Percentiles rank a stretch among this genome's conserved stretches.
Evolutionary conservation across 2,797 vertebrate genomes (phyloP).

Genomic region (Danio choprae): DNA sequence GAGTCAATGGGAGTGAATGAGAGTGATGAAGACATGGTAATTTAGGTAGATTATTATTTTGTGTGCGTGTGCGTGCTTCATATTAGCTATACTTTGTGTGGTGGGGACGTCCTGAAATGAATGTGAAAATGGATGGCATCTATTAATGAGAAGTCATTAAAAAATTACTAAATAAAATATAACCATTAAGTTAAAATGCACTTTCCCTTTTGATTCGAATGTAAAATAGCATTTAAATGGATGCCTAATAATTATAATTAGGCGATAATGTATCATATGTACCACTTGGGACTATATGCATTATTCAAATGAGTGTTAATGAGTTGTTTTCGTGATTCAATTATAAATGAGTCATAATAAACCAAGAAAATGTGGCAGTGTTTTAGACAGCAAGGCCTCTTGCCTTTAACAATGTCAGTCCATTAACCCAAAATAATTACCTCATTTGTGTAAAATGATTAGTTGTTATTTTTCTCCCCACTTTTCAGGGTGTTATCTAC

Average conservation of each 20-base stretch:
- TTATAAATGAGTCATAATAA: slow-evolving; percentile 56
- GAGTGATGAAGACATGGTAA: slow-evolving; percentile 38
- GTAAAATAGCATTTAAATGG: slow-evolving; percentile 39
- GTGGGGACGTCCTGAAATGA: background rate
- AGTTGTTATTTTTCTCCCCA: slow-evolving; percentile 31
- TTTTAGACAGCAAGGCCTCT: slow-evolving; percentile 38
- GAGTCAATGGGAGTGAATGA: slow-evolving; percentile 45
- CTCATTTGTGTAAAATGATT: slow-evolving; percentile 63
- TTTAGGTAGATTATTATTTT: slow-evolving; percentile 46
- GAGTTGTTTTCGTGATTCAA: slow-evolving; percentile 56
- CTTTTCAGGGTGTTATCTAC: slow-evolving; percentile 47
- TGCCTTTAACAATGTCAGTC: slow-evolving; percentile 61
- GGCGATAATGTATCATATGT: slow-evolving; percentile 43
- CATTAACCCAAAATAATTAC: slow-evolving; percentile 63
- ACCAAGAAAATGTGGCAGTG: slow-evolving; percentile 42
- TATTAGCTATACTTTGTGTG: slow-evolving; percentile 18
- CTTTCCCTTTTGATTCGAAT: background rate
- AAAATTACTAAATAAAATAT: slow-evolving; percentile 18
- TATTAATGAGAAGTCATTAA: slow-evolving; percentile 2
- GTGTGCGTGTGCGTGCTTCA: slow-evolving; percentile 28
- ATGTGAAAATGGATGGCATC: background rate
- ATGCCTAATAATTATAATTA: slow-evolving; percentile 37
- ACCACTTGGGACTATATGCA: slow-evolving; percentile 39
- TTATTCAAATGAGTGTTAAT: slow-evolving; percentile 51
- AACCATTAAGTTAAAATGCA: slow-evolving; percentile 5